Conservation (phyloP, 2,113 vertebrate genomes). For the Marmota flaviventris region DNA sequence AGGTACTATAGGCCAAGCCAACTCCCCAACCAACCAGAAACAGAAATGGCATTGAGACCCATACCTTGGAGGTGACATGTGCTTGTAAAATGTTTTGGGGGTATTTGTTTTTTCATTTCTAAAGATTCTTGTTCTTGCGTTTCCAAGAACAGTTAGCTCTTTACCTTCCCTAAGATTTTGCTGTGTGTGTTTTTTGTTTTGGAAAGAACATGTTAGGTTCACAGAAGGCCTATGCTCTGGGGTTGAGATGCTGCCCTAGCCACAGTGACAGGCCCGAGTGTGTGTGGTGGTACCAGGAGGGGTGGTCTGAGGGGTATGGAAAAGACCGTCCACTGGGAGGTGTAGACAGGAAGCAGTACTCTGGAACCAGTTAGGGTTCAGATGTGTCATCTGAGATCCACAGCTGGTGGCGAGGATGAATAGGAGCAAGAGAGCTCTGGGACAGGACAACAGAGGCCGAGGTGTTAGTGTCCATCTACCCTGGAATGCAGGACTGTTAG, state of each 20-base stretch:
- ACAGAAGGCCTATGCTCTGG: background rate
- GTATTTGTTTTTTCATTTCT: background rate
- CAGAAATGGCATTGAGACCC: background rate
- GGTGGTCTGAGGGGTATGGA: background rate
- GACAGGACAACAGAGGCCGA: background rate
- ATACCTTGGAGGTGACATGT: background rate
- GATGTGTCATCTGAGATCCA: background rate
- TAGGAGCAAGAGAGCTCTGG: background rate
- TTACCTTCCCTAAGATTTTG: slow-evolving; percentile 9
- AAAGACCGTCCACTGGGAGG: accelerated
- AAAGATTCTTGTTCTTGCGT: background rate
- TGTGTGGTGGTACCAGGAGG: background rate
- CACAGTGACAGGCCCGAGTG: no score
- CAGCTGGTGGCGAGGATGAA: background rate
- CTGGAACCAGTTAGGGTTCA: background rate
- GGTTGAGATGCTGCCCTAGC: background rate
- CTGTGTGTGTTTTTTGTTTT: background rate
- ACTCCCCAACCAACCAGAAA: background rate
- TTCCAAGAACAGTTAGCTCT: background rate
- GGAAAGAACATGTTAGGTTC: background rate
- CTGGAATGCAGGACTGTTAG: background rate
- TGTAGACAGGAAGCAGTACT: background rate
- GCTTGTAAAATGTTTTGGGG: background rate
- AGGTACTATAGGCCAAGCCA: background rate
- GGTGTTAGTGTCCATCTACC: background rate